Evolutionary conservation across 1,140 invertebrate species (phyloP).

Genomic region (Listronotus bonariensis): DNA sequence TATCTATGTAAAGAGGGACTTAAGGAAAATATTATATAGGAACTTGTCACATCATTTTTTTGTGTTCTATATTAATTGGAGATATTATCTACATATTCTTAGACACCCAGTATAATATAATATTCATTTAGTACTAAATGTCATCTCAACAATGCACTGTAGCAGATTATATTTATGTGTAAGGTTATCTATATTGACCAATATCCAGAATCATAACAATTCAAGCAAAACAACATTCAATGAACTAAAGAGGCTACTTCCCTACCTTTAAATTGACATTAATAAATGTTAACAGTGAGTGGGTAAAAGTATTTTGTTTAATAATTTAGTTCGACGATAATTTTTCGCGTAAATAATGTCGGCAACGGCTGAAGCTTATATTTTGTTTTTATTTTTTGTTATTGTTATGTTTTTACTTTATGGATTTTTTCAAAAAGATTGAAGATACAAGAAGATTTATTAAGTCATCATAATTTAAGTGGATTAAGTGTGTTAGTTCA

Average conservation of each 20-base stretch:
- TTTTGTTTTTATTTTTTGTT: constrained; percentile 23
- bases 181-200: no score
- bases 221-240: constrained; percentile 1
- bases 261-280: constrained; percentile 15
- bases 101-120: no score
- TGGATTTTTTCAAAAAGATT: constrained; percentile 21
- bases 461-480: constrained; percentile 14
- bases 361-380: constrained; percentile 21
- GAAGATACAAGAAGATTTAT: constrained; percentile 14
- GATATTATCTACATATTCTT: no score
- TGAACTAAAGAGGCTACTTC: constrained; percentile 16
- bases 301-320: constrained; percentile 3
- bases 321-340: constrained; percentile 4
- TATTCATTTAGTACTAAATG: no score
- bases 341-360: constrained; percentile 11
- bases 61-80: no score
- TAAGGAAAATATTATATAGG: no score
- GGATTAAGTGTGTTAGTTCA: constrained; percentile 18
- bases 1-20: no score
- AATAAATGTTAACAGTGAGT: constrained; percentile 2
- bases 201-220: no score
- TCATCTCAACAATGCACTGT: no score
- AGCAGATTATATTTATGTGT: no score
- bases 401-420: constrained; percentile 27
- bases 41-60: no score